These are phyloP conservation scores for Netelia fuscicornis DNA, from an alignment of 2,888 invertebrate genomes.

Conservation along the genomic window DNA sequence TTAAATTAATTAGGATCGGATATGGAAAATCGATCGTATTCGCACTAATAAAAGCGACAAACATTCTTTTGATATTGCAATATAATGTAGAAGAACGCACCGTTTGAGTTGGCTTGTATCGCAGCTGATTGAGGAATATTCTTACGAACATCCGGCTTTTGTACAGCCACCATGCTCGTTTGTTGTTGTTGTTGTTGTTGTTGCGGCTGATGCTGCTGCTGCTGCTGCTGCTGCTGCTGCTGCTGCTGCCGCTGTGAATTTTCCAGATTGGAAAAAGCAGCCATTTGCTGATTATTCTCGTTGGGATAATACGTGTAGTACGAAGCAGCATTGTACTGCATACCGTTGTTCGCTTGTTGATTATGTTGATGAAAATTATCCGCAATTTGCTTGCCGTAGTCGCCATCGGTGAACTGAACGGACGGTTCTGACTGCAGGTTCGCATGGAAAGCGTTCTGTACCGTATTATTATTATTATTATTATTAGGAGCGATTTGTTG, in stretches of 20 bases:
- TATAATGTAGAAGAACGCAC: slow-evolving; percentile 47
- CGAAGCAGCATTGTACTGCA: slow-evolving; percentile 43
- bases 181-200: slow-evolving; percentile 46
- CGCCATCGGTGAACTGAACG: slow-evolving; percentile 23
- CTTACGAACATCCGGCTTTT: slow-evolving; percentile 2
- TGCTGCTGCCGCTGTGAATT: slow-evolving; percentile 48
- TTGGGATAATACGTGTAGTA: slow-evolving; percentile 55
- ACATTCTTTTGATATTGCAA: not conserved
- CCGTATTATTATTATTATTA: not conserved
- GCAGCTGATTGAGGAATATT: slow-evolving; percentile 9
- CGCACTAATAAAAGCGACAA: not conserved
- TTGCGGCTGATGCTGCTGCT: slow-evolving; percentile 50
- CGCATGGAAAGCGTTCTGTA: slow-evolving; percentile 31
- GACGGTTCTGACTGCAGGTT: not conserved
- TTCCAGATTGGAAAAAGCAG: slow-evolving; percentile 41
- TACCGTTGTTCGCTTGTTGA: slow-evolving; percentile 33
- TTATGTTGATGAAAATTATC: not conserved
- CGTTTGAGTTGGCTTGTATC: slow-evolving; percentile 37
- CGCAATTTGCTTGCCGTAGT: slow-evolving; percentile 43
- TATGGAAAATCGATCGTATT: not conserved
- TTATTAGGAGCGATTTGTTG: slow-evolving; percentile 68
- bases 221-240: slow-evolving; percentile 53
- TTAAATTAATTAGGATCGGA: too few relatives aligned
- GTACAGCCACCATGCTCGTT: slow-evolving; percentile 11
- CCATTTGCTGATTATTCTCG: slow-evolving; percentile 55